Evolutionary conservation across 2,113 vertebrate genomes (phyloP), one percentile per base, ranked within the genome.

Genomic region (Dolichotis patagonum): DNA sequence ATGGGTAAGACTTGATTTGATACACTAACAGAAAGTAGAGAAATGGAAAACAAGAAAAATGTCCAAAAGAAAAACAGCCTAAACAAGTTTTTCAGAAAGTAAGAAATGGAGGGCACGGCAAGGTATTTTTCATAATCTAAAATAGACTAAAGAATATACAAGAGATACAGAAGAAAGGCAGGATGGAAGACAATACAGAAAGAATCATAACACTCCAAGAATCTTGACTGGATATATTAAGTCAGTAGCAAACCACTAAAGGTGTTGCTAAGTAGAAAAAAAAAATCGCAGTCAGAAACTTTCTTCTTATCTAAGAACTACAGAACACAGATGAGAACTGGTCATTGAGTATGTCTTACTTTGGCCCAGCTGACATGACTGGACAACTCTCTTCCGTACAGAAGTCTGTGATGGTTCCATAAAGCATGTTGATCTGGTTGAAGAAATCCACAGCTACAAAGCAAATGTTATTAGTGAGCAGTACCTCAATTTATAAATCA

Each of bases 401-500:
- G 98, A 99, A 99, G 95, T 99, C 99, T 0, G 99, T 99, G 81
- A 99, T 99, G 94, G 99, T 99, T 83, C 99, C 99, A 43, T 99
- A 99, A 46, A 99, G 98, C 99, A 99, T 99, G 67, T 99, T 99
- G 98, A 99, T 99, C 98, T 99, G 99, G 98, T 99, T 99, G 98
- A 99, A 99, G 98, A 99, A 99, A 98, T 99, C 99, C 0, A 99
- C 99, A 97, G 99, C 99, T 99, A 96, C 12, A 98, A 98, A 97
- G n/a, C 8, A 95, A 93, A 91, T 82, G 49, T 88, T 85, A 75
- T 35, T 58, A 87, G 65, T 30, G 9, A 38, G 26, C 49, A 19
- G 22, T 12, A 85, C 7, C 35, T 69, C 24, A 80, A 60, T 80
- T 84, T 85, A 67, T 43, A 96, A 90, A 90, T 63, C 13, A 60